Conservation (phyloP, 2,888 invertebrate genomes). For the Tenthredo mesomela region DNA sequence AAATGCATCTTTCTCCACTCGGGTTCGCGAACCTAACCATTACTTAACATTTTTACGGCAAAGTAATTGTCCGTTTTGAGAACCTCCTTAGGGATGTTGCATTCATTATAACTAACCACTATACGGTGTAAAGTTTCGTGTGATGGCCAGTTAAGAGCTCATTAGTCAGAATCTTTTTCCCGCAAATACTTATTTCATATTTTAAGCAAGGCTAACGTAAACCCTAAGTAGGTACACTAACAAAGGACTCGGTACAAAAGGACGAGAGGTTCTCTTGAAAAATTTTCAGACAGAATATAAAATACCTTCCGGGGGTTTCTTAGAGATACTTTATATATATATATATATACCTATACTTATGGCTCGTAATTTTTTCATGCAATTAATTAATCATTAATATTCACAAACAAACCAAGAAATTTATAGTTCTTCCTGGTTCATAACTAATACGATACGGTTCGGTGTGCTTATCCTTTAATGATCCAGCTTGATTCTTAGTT, state of each 20-base stretch:
- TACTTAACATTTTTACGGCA: constrained; percentile 65
- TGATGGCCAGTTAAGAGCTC: constrained; percentile 29
- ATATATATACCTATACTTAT: neutral
- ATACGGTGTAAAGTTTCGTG: neutral
- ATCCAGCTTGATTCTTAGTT: neutral
- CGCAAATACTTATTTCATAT: constrained; percentile 27
- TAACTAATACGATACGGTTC: neutral
- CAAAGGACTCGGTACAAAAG: neutral
- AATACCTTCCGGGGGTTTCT: neutral
- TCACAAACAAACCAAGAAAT: neutral
- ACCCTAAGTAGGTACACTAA: constrained; percentile 1
- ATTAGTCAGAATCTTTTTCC: constrained; percentile 16
- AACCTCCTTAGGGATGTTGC: neutral
- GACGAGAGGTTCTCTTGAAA: neutral
- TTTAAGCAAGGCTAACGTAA: neutral
- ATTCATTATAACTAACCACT: neutral
- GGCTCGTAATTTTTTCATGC: neutral
- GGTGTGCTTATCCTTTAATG: neutral
- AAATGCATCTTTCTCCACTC: constrained; percentile 12
- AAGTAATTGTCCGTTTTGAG: constrained; percentile 62
- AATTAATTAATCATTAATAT: constrained; percentile 10
- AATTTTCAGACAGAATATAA: neutral
- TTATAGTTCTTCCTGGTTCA: neutral
- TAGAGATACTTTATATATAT: neutral
- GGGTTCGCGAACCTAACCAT: constrained; percentile 60